These are phyloP conservation scores for Aegithalos caudatus DNA, from an alignment of 2,113 vertebrate species.

Conservation along the genomic window DNA sequence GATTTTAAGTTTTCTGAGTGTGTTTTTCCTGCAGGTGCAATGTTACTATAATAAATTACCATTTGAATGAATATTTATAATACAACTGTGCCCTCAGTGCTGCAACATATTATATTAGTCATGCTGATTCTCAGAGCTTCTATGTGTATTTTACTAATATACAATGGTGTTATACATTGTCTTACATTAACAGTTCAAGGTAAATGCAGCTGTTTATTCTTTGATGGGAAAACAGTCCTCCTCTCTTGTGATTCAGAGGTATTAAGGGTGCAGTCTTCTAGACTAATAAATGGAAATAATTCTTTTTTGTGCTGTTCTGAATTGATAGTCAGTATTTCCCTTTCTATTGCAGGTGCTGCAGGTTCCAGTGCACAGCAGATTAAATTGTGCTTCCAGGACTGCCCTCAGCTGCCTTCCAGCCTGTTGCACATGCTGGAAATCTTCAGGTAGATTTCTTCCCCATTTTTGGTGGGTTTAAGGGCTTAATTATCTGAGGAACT, in stretches of 20 bases:
- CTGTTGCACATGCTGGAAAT: not conserved
- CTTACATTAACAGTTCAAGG: not conserved
- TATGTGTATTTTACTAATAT: not conserved
- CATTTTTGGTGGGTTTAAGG: not conserved
- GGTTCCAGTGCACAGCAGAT: not conserved
- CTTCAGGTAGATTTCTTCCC: not conserved
- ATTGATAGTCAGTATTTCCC: too few species aligned
- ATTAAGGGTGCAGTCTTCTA: not conserved
- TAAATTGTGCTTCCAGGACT: too few species aligned
- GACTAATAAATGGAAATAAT: not conserved
- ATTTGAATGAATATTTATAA: constrained; percentile 33
- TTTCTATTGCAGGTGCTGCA: not conserved
- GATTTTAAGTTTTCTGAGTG: not conserved
- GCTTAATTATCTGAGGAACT: not conserved
- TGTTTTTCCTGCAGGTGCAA: constrained; percentile 13
- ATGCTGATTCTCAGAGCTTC: not conserved
- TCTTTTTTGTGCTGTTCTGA: too few species aligned
- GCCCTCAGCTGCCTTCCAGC: not conserved
- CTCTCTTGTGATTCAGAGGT: not conserved
- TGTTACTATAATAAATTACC: not conserved
- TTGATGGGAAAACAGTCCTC: not conserved
- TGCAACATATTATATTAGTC: not conserved
- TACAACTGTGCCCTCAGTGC: not conserved
- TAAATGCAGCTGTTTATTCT: not conserved
- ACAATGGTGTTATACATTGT: not conserved